Percentiles rank a stretch among this genome's conserved stretches.
Conservation (phyloP, 2,113 vertebrate species). For the Takifugu flavidus region DNA sequence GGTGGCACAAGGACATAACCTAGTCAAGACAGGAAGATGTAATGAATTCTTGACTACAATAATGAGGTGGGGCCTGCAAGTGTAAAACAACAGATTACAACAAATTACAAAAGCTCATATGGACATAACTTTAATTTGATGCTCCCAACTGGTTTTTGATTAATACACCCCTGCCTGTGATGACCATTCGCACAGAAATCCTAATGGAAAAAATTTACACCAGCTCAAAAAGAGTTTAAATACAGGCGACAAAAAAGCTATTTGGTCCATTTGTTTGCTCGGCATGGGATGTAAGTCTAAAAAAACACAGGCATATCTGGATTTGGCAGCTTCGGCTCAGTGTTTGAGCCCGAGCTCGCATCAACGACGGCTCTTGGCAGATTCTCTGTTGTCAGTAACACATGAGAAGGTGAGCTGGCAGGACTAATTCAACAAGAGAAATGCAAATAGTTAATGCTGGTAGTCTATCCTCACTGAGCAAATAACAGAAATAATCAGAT, state of each 20-base stretch:
- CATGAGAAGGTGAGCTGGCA: slow-evolving; percentile 27
- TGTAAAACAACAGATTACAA: slow-evolving; percentile 42
- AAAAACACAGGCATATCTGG: neutral
- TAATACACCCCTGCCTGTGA: neutral
- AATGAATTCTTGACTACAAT: slow-evolving; percentile 54
- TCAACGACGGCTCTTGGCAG: slow-evolving; percentile 20
- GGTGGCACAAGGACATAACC: slow-evolving; percentile 56
- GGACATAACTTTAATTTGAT: slow-evolving; percentile 17
- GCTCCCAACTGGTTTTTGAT: slow-evolving; percentile 25
- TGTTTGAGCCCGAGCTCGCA: neutral
- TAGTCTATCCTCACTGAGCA: too few species aligned
- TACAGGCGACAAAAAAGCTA: neutral
- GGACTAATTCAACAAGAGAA: neutral
- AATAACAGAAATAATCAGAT: too few species aligned
- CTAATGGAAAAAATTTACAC: too few species aligned
- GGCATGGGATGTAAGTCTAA: neutral
- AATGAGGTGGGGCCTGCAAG: slow-evolving; percentile 59
- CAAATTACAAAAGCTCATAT: slow-evolving; percentile 19
- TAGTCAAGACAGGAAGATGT: slow-evolving; percentile 36
- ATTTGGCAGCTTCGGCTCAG: neutral
- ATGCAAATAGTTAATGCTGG: too few species aligned
- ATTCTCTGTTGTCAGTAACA: slow-evolving; percentile 7
- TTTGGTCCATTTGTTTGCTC: neutral
- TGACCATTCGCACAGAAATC: too few species aligned
- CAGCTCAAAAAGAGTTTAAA: neutral